phyloP scores from a whole-genome alignment of 2,113 vertebrate species.

The Brachirus orientalis region DNA sequence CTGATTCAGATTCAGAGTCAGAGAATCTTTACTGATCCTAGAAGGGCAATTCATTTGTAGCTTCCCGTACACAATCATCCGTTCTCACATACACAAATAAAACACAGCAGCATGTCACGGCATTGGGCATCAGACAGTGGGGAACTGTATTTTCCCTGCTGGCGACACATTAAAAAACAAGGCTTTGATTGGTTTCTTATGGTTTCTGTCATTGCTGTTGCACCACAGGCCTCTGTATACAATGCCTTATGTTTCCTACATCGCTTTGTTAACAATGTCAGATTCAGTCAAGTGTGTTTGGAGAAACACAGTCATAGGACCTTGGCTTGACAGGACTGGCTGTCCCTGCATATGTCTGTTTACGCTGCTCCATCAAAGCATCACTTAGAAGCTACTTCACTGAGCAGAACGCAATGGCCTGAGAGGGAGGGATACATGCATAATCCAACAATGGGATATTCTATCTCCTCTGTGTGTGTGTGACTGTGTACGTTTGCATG shows the following conservation, averaged over 20 bases:
- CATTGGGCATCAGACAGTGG: too few species aligned
- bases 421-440: slow-evolving; percentile 26
- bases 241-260: slow-evolving; percentile 47
- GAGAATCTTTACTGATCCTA: too few species aligned
- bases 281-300: slow-evolving; percentile 31
- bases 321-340: slow-evolving; percentile 20
- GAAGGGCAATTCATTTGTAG: too few species aligned
- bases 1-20: too few species aligned
- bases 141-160: background rate
- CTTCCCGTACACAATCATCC: too few species aligned
- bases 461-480: slow-evolving; percentile 26
- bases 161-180: background rate
- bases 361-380: slow-evolving; percentile 31
- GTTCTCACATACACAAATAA: too few species aligned
- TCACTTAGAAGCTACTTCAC: slow-evolving; percentile 20
- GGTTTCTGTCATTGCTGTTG: slow-evolving; percentile 6
- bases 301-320: slow-evolving; percentile 10
- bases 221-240: slow-evolving; percentile 41
- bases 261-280: slow-evolving; percentile 38
- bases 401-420: slow-evolving; percentile 13
- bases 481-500: slow-evolving; percentile 8
- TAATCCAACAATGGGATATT: slow-evolving; percentile 53
- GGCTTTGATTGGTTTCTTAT: slow-evolving; percentile 20
- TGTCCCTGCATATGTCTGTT: slow-evolving; percentile 36
- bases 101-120: too few species aligned